A percentile compares a stretch with the other conserved stretches of the same genome.
phyloP scores from a whole-genome alignment of 1,140 invertebrate species.

The Drosophila kanapiae region DNA sequence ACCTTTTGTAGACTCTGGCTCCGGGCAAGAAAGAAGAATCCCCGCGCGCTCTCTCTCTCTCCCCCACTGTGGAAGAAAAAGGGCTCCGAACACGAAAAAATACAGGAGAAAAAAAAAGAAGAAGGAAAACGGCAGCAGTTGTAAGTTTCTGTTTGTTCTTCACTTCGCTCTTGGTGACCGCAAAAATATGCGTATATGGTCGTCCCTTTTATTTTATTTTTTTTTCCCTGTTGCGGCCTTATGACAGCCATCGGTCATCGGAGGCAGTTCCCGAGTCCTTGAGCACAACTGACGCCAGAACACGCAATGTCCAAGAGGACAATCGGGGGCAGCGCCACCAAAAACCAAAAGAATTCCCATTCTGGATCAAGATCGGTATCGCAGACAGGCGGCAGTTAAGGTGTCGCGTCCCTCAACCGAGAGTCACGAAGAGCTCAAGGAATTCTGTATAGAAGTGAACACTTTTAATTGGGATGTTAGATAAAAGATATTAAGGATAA shows the following conservation, averaged over 20 bases:
- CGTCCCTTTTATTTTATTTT: conserved; percentile 52
- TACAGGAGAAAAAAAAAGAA: conserved; percentile 3
- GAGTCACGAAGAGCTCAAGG: conserved; percentile 4
- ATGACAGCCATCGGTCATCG: conserved; percentile 68
- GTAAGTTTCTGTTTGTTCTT: conserved; percentile 70
- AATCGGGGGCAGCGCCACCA: conserved; percentile 30
- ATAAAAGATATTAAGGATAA: neutral
- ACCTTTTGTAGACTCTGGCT: conserved; percentile 82
- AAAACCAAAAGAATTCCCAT: conserved; percentile 45
- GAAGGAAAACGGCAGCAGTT: conserved; percentile 73
- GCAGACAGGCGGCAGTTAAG: conserved; percentile 19
- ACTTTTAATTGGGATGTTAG: conserved; percentile 15
- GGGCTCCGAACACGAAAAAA: conserved; percentile 29
- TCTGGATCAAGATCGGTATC: conserved; percentile 43
- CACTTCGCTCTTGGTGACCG: conserved; percentile 53
- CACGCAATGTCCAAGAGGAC: conserved; percentile 53
- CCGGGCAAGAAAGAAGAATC: conserved; percentile 65
- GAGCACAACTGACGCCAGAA: conserved; percentile 70
- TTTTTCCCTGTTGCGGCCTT: conserved; percentile 29
- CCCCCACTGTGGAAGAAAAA: conserved; percentile 4
- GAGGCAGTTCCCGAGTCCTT: conserved; percentile 58
- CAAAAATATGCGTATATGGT: conserved; percentile 75
- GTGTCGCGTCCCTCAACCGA: conserved; percentile 10
- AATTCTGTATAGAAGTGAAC: neutral
- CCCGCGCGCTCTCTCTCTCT: neutral